These are phyloP conservation scores for Drosophila cyrtoloma DNA, from an alignment of 2,888 invertebrate genomes.

Conservation along the genomic window DNA sequence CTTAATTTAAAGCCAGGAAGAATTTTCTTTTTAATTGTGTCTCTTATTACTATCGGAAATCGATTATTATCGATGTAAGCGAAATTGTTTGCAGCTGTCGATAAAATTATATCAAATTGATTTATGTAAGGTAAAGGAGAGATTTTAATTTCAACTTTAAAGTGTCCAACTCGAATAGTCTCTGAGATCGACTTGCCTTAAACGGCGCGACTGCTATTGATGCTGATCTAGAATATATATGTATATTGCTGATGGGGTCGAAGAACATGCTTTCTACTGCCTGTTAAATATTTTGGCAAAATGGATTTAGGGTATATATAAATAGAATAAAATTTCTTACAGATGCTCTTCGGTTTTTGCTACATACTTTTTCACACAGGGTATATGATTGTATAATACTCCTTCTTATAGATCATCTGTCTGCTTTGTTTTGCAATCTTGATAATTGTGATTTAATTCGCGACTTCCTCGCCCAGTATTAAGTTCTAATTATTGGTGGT, in stretches of 20 bases:
- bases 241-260: not conserved
- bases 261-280: not conserved
- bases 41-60: not conserved
- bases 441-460: not conserved
- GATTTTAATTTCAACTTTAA: not conserved
- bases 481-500: conserved; percentile 17
- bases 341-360: not conserved
- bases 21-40: not conserved
- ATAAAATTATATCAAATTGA: rapidly evolving
- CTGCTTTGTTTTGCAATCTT: not conserved
- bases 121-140: not conserved
- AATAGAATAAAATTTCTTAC: not conserved
- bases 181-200: not conserved
- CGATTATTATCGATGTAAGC: not conserved
- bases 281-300: not conserved
- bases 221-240: not conserved
- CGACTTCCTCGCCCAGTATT: not conserved
- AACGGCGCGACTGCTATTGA: not conserved
- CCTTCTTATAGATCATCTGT: not conserved
- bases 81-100: not conserved
- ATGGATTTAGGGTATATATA: not conserved
- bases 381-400: not conserved
- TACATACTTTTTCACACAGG: too few species aligned
- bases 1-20: not conserved
- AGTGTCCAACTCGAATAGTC: not conserved